These are phyloP conservation scores for Callaeas wilsoni DNA, from an alignment of 2,113 vertebrate genomes.

Conservation along the genomic window DNA sequence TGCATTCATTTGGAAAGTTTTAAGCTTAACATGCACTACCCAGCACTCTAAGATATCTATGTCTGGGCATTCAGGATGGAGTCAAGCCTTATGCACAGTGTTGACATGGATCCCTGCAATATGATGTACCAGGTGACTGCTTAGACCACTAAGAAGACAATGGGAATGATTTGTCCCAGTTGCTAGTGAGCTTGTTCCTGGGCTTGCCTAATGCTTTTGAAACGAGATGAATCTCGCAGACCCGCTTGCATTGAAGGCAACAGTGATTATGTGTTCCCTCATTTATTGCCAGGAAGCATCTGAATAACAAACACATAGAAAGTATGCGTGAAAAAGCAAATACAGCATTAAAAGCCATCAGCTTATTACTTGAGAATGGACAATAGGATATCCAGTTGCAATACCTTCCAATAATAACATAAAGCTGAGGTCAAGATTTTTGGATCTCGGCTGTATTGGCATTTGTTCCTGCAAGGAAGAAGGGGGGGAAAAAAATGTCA, in stretches of 20 bases:
- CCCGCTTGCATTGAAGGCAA: background rate
- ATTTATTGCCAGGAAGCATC: slow-evolving; percentile 16
- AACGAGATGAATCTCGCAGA: background rate
- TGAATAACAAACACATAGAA: slow-evolving; percentile 17
- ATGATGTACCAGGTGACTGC: background rate
- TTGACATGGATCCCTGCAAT: background rate
- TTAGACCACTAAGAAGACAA: background rate
- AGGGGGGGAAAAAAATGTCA: background rate
- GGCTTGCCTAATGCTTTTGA: background rate
- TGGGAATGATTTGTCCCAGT: background rate
- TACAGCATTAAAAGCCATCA: slow-evolving; percentile 1
- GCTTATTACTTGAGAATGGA: slow-evolving; percentile 11
- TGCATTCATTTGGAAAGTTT: background rate
- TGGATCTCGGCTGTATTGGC: slow-evolving; percentile 27
- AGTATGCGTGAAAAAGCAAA: slow-evolving; percentile 5
- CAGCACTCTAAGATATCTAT: background rate
- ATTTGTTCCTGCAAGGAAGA: slow-evolving; percentile 22
- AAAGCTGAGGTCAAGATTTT: slow-evolving; percentile 38
- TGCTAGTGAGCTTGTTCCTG: background rate
- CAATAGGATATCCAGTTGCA: background rate
- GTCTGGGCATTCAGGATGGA: background rate
- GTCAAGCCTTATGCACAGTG: background rate
- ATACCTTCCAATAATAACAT: slow-evolving; percentile 32
- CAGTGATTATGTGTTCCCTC: slow-evolving; percentile 11
- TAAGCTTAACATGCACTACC: background rate